Conservation (phyloP, 2,888 invertebrate species). For the Glaucopsyche alexis region DNA sequence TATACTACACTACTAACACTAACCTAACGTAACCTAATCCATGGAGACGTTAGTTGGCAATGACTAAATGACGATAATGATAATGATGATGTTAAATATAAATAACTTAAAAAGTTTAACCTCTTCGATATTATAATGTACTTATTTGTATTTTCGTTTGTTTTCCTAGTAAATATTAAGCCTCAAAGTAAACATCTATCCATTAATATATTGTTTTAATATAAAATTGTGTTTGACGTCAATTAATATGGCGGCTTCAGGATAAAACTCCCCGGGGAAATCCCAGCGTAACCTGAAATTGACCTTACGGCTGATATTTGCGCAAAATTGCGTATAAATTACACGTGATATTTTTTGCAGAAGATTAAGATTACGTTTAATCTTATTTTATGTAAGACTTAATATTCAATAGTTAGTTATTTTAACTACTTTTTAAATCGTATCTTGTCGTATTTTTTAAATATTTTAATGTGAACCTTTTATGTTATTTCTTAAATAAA, state of each 20-base stretch:
- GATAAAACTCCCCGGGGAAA: neutral
- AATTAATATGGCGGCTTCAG: slow-evolving; percentile 13
- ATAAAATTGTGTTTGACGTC: slow-evolving; percentile 8
- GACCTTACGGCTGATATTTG: neutral
- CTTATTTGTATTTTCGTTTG: neutral
- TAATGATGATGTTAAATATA: too few relatives aligned
- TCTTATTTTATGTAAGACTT: neutral
- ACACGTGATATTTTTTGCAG: neutral
- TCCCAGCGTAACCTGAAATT: slow-evolving; percentile 9
- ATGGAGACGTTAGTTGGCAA: too few relatives aligned
- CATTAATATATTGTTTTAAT: neutral
- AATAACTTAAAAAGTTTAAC: neutral
- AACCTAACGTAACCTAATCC: too few relatives aligned
- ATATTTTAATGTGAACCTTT: too few relatives aligned
- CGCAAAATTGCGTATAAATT: neutral
- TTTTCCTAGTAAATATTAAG: neutral
- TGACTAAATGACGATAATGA: too few relatives aligned
- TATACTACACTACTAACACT: too few relatives aligned
- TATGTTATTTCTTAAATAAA: too few relatives aligned
- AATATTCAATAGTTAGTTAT: too few relatives aligned
- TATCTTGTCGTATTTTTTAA: too few relatives aligned
- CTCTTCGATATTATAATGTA: too few relatives aligned
- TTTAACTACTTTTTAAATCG: too few relatives aligned
- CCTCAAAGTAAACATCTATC: neutral
- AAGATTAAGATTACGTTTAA: neutral